Percentiles rank a stretch among this genome's conserved stretches.
phyloP scores from a whole-genome alignment of 1,140 invertebrate species.

The Oryctes rhinoceros region DNA sequence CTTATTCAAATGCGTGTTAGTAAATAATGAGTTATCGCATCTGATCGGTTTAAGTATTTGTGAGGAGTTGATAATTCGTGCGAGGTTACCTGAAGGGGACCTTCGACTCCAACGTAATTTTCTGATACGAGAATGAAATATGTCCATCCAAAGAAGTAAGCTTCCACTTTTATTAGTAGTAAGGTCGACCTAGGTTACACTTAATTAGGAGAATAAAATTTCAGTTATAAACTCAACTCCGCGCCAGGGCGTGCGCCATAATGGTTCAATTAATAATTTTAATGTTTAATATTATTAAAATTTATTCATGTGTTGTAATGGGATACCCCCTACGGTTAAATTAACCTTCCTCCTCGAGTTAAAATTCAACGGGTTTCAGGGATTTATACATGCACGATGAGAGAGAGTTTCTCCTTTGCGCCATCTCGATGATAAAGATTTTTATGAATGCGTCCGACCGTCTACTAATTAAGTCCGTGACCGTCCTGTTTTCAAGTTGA shows the following conservation, averaged over 20 bases:
- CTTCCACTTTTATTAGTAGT: too few relatives aligned
- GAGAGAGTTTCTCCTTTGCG: background rate
- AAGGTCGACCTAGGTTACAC: background rate
- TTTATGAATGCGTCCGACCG: slow-evolving; percentile 8
- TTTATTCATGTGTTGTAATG: slow-evolving; percentile 32
- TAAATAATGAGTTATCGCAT: too few relatives aligned
- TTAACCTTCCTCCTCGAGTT: slow-evolving; percentile 21
- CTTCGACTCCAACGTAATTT: too few relatives aligned
- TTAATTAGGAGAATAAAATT: slow-evolving; percentile 8
- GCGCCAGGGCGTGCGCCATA: background rate
- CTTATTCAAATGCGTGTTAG: too few relatives aligned
- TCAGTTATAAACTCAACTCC: background rate
- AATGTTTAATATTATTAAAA: slow-evolving; percentile 28
- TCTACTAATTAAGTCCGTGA: slow-evolving; percentile 17
- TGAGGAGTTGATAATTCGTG: too few relatives aligned
- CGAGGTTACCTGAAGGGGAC: too few relatives aligned
- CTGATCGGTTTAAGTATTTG: too few relatives aligned
- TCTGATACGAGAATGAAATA: too few relatives aligned
- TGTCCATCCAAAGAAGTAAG: too few relatives aligned
- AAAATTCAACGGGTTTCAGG: slow-evolving; percentile 5
- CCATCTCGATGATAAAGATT: slow-evolving; percentile 16
- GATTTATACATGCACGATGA: background rate
- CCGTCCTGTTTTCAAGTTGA: slow-evolving; percentile 3
- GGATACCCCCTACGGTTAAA: slow-evolving; percentile 24
- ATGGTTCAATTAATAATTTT: slow-evolving; percentile 34